phyloP scores from a whole-genome alignment of 2,888 invertebrate genomes.

The Blomia tropicalis region DNA sequence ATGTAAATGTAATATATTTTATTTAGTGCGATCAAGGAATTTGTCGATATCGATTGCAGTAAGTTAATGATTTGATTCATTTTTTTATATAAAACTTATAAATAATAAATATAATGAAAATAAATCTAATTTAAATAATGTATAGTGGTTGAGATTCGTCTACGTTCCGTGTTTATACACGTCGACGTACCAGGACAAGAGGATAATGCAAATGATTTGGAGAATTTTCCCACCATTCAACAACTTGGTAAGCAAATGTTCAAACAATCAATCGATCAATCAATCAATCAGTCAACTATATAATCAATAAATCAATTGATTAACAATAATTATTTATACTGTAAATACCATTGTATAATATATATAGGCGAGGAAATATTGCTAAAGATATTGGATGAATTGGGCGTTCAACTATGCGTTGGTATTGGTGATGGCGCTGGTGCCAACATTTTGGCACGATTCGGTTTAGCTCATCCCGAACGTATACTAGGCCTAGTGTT shows the following conservation, averaged over 20 bases:
- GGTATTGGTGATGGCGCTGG: conserved; percentile 75
- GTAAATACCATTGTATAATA: too few relatives aligned
- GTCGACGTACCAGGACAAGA: conserved; percentile 72
- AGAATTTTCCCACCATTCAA: conserved; percentile 65
- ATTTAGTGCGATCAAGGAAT: conserved; percentile 19
- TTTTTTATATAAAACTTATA: too few relatives aligned
- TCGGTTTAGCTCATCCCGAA: conserved; percentile 62
- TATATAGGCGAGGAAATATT: conserved; percentile 48
- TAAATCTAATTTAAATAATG: neutral
- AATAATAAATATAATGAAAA: too few relatives aligned
- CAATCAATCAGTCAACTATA: too few relatives aligned
- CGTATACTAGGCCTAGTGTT: conserved; percentile 61
- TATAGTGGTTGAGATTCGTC: conserved; percentile 53
- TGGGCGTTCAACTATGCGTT: conserved; percentile 56
- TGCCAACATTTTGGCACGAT: conserved; percentile 66
- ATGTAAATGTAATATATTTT: neutral
- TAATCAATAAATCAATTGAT: too few relatives aligned
- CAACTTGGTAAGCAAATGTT: conserved; percentile 49
- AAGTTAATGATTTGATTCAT: neutral
- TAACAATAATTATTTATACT: too few relatives aligned
- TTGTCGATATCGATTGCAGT: conserved; percentile 19
- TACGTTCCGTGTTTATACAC: conserved; percentile 68
- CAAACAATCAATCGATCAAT: too few relatives aligned
- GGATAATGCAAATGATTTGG: conserved; percentile 57
- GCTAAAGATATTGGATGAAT: conserved; percentile 19